Evolutionary conservation across 2,888 invertebrate genomes (phyloP).

Genomic region (Lasioglossum morio): DNA sequence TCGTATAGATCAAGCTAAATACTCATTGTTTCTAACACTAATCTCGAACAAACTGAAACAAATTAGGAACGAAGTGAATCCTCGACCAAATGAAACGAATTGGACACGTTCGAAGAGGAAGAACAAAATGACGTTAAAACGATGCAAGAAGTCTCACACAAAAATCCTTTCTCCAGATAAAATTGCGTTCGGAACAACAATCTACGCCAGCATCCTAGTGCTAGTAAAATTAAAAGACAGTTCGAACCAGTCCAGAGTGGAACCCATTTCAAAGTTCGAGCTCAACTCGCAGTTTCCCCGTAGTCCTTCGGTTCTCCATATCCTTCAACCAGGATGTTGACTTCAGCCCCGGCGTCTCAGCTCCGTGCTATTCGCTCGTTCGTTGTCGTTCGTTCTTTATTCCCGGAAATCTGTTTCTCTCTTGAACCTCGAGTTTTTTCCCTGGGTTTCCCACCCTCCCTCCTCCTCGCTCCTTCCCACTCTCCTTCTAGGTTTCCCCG

Average conservation of each 20-base stretch:
- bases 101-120: neutral
- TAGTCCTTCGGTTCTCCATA: neutral
- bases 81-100: neutral
- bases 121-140: neutral
- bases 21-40: no score
- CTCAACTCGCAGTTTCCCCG: neutral
- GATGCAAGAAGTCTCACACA: neutral
- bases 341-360: neutral
- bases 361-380: neutral
- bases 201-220: neutral
- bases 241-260: neutral
- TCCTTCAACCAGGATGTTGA: neutral
- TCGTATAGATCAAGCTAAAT: no score
- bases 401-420: constrained; percentile 7
- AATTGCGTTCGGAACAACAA: neutral
- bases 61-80: no score
- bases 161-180: neutral
- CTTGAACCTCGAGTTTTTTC: neutral
- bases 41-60: no score
- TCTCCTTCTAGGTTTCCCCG: neutral
- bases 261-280: neutral
- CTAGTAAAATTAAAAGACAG: neutral
- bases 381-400: neutral
- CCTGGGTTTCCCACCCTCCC: neutral
- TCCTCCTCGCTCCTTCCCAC: neutral